A percentile compares a stretch with the other conserved stretches of the same genome.
Evolutionary conservation across 2,797 vertebrate species (phyloP).

Genomic region (Clarias platycephalus): DNA sequence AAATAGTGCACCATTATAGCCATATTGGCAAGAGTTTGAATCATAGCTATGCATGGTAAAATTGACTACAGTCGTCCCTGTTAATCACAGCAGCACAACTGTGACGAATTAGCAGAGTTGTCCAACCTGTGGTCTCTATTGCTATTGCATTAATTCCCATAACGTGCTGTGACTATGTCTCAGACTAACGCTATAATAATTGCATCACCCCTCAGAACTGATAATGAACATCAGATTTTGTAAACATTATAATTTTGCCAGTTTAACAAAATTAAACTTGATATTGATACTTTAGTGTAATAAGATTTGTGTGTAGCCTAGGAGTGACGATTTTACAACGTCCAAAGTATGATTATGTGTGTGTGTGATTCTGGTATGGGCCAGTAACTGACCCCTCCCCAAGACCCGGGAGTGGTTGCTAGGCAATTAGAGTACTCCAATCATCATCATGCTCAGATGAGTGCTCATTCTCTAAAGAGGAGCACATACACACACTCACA

Average conservation of each 20-base stretch:
- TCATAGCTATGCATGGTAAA: neutral
- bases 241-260: neutral
- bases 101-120: neutral
- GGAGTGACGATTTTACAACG: neutral
- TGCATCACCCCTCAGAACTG: neutral
- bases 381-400: slow-evolving; percentile 36
- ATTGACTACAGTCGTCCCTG: neutral
- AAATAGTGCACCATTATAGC: neutral
- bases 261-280: neutral
- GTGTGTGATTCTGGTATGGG: slow-evolving; percentile 6
- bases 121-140: neutral
- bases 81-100: neutral
- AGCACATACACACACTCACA: slow-evolving; percentile 31
- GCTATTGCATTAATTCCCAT: neutral
- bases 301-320: neutral
- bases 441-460: slow-evolving; percentile 74
- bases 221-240: neutral
- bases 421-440: slow-evolving; percentile 69
- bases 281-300: neutral
- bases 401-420: slow-evolving; percentile 41
- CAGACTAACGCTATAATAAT: neutral
- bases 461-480: slow-evolving; percentile 18
- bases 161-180: neutral
- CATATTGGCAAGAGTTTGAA: neutral
- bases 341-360: neutral